phyloP scores from a whole-genome alignment of 2,113 vertebrate species.

The human (Homo sapiens) region GRCh38 chrX:99914501-99915000 shows the following conservation, averaged over 20 bases:
- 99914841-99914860: not conserved
- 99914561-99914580: not conserved
- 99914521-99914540: not conserved
- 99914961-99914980: not conserved
- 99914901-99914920: not conserved
- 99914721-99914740: not conserved
- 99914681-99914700: not conserved
- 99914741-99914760: not conserved
- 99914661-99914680: not conserved
- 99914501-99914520: not conserved
- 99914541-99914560: not conserved
- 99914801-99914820: not conserved
- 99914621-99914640: not conserved
- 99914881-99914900: not conserved
- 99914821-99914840: not conserved
- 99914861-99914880: not conserved
- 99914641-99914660: not conserved
- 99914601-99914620: not conserved
- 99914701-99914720: not conserved
- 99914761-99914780: not conserved
- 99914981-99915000: conserved; percentile 6
- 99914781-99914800: not conserved
- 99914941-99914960: conserved; percentile 25
- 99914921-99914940: not conserved
- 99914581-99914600: not conserved